Evolutionary conservation across 2,888 invertebrate genomes (phyloP), one percentile per base, ranked within the genome.

Genomic region (Himalopsyche japonica): DNA sequence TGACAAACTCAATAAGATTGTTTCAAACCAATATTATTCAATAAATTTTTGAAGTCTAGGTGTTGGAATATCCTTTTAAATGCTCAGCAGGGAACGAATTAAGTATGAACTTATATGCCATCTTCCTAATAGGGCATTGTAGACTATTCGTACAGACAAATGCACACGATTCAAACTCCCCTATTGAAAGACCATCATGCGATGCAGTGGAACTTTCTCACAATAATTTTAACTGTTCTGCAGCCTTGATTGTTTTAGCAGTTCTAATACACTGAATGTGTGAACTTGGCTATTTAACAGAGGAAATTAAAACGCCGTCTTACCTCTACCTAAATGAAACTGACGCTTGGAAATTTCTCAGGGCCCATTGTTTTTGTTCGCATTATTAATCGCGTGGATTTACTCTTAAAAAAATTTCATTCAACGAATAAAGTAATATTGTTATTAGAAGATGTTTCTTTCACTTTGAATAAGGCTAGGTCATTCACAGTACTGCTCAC

Each of bases 361-460:
- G 81, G 80, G 15, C n/a, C 84, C 64, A 86, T 86, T 86, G 86
- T 86, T 81, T 79, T 49, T 43, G 76, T 24, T 79, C 43, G 80
- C 83, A 81, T 81, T 82, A 70, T 83, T 78, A 84, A 81, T 81
- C 20, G 76, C 80, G 57, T 76, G 76, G 76, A 80, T 83, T 83
- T 83, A 57, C 79, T 43, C 32, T 37, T 27, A 34, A 48, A 83
- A 80, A 80, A 76, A 80, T 77, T 77, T 49, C 34, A n/a, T 64
- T 64, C 18, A 7, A 27, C 12, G 64, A 64, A 27, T 70, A 30
- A 30, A 70, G 12, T 30, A 12, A 27, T 70, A 57, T 24, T 57
- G 24, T 57, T 57, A 57, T 57, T 43, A 43, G 15, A 43, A 43
- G 15, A 43, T 15, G 43, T 15, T 43, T 43, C 12, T 43, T 57